Conservation (phyloP, 2,113 vertebrate species). For the Tinamus guttatus region DNA sequence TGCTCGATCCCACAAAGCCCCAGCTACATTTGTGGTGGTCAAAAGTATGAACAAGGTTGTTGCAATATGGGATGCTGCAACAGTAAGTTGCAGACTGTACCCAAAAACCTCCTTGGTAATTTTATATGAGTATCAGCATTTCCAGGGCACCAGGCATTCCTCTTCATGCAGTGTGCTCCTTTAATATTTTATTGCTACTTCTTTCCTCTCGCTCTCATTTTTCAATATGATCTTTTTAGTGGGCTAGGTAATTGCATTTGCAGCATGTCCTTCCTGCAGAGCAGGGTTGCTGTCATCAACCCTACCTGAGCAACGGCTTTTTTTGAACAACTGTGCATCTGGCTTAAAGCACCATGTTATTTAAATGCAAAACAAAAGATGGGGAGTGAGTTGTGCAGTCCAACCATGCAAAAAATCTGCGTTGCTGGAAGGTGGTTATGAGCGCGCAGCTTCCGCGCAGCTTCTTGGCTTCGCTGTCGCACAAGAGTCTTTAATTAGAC, state of each 20-base stretch:
- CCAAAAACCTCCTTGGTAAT: background rate
- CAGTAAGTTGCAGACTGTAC: background rate
- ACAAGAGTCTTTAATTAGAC: background rate
- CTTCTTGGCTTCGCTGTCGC: background rate
- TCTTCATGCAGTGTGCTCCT: background rate
- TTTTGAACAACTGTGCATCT: background rate
- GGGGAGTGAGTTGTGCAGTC: background rate
- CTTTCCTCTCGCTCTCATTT: slow-evolving; percentile 52
- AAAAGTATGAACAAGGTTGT: no score
- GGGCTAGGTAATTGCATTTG: slow-evolving; percentile 54
- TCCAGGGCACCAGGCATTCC: background rate
- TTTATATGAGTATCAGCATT: background rate
- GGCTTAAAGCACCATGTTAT: slow-evolving; percentile 11
- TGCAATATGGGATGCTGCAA: background rate
- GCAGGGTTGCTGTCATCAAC: background rate
- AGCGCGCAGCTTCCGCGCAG: background rate
- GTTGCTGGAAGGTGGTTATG: background rate
- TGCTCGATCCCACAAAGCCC: background rate
- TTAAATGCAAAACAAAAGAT: background rate
- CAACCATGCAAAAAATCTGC: background rate
- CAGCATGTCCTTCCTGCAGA: slow-evolving; percentile 45
- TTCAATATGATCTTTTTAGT: slow-evolving; percentile 45
- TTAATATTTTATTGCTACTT: slow-evolving; percentile 32
- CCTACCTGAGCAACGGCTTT: slow-evolving; percentile 48
- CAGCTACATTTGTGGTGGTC: background rate